phyloP scores from a whole-genome alignment of 2,888 invertebrate genomes.

The Elgonia sp. region DNA sequence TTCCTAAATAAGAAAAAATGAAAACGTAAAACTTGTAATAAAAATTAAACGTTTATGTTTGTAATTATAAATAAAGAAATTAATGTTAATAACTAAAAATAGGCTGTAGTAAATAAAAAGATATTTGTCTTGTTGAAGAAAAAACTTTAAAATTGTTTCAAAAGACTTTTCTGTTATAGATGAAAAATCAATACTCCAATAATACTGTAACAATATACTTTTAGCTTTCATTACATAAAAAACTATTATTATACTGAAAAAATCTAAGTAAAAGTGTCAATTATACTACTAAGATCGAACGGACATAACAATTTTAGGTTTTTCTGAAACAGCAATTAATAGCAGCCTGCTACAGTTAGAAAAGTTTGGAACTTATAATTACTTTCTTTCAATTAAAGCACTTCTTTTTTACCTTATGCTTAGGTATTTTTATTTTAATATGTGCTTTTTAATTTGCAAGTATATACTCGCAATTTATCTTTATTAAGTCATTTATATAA shows the following conservation, averaged over 20 bases:
- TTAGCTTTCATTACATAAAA: not conserved
- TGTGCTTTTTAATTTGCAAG: too few relatives aligned
- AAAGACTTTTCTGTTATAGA: not conserved
- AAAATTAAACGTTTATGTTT: too few relatives aligned
- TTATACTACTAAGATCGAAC: not conserved
- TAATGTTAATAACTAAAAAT: too few relatives aligned
- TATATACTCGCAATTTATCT: too few relatives aligned
- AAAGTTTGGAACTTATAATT: slow-evolving; percentile 3
- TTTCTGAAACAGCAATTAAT: not conserved
- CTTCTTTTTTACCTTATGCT: not conserved
- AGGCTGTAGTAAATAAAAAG: too few relatives aligned
- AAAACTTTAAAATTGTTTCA: not conserved
- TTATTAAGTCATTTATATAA: too few relatives aligned
- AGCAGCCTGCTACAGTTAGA: not conserved
- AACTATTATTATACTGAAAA: not conserved
- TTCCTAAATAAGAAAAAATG: too few relatives aligned
- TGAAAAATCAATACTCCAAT: slow-evolving; percentile 8
- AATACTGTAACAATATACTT: slow-evolving; percentile 18
- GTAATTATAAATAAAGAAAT: too few relatives aligned
- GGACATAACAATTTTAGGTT: not conserved
- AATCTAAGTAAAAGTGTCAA: not conserved
- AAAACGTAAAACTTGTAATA: too few relatives aligned
- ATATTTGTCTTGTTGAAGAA: too few relatives aligned
- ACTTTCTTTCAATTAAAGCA: not conserved
- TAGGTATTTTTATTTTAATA: not conserved